Evolutionary conservation across 2,888 invertebrate genomes (phyloP).

Genomic region (Eumacrocentrus americanus): DNA sequence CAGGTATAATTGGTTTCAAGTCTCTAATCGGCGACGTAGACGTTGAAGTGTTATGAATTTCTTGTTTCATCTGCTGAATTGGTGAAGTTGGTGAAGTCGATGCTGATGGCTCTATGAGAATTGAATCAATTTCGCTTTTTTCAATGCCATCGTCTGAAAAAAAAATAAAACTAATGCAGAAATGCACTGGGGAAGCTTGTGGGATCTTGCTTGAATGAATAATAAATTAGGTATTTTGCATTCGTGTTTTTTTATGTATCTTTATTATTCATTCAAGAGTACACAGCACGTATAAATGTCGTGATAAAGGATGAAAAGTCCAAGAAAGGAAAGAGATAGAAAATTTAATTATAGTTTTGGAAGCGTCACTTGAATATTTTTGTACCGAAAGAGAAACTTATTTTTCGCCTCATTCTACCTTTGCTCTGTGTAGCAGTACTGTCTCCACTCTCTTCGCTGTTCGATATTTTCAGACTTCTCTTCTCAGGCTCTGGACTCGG

Average conservation of each 20-base stretch:
- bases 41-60: conserved; percentile 19
- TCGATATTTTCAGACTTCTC: conserved; percentile 44
- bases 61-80: conserved; percentile 18
- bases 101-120: not conserved
- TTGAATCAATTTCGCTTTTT: not conserved
- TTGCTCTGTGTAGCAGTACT: conserved; percentile 63
- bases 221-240: conserved; percentile 46
- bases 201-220: conserved; percentile 54
- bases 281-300: conserved; percentile 33
- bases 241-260: conserved; percentile 37
- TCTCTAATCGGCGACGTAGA: conserved; percentile 37
- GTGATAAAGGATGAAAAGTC: conserved; percentile 20
- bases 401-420: conserved; percentile 76
- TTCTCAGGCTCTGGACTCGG: conserved; percentile 31
- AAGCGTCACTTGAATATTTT: conserved; percentile 63
- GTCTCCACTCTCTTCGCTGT: conserved; percentile 56
- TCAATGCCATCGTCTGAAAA: conserved; percentile 4
- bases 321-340: conserved; percentile 21
- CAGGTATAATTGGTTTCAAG: conserved; percentile 15
- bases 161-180: not conserved
- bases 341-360: conserved; percentile 8
- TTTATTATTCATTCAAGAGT: conserved; percentile 61
- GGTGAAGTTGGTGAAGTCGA: not conserved
- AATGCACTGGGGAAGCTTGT: conserved; percentile 1
- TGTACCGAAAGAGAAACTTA: conserved; percentile 77